Evolutionary conservation across 2,797 vertebrate species (phyloP).

Genomic region (Ambastaia sidthimunki): DNA sequence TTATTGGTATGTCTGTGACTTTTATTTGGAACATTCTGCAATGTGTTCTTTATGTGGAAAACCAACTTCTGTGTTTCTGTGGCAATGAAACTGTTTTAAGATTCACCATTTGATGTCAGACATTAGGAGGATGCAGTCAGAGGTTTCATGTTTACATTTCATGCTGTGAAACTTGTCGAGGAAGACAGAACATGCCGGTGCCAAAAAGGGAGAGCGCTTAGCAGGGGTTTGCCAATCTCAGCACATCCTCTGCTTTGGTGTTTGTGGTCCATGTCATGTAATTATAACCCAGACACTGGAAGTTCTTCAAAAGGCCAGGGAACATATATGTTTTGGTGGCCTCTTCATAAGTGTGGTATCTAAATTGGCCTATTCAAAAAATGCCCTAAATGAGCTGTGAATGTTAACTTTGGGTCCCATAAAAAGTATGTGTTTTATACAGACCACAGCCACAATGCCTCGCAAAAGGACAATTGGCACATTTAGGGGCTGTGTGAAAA

Average conservation of each 20-base stretch:
- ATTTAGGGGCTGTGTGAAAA: conserved; percentile 91
- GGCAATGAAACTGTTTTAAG: conserved; percentile 30
- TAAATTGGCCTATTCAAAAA: conserved; percentile 76
- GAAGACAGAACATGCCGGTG: conserved; percentile 40
- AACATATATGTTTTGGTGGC: conserved; percentile 58
- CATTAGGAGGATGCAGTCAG: conserved; percentile 30
- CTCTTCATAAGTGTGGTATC: conserved; percentile 53
- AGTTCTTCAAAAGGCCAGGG: conserved; percentile 57
- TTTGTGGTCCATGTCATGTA: conserved; percentile 73
- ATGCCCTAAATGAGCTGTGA: conserved; percentile 75
- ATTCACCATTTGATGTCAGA: conserved; percentile 40
- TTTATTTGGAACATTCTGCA: neutral
- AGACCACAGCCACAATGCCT: conserved; percentile 79
- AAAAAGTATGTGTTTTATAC: conserved; percentile 73
- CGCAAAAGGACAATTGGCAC: conserved; percentile 83
- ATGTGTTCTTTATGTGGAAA: neutral
- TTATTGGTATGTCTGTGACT: neutral
- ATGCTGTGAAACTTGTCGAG: conserved; percentile 50
- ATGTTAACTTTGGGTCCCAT: conserved; percentile 72
- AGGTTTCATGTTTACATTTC: conserved; percentile 50
- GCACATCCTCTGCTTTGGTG: conserved; percentile 66
- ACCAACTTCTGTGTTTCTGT: conserved; percentile 34
- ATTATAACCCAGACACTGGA: conserved; percentile 70
- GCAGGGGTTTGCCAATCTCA: conserved; percentile 56
- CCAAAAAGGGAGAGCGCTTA: conserved; percentile 41